Percentiles rank a stretch among this genome's conserved stretches.
Conservation (phyloP, 1,140 invertebrate genomes). For the Euwallacea fornicatus region DNA sequence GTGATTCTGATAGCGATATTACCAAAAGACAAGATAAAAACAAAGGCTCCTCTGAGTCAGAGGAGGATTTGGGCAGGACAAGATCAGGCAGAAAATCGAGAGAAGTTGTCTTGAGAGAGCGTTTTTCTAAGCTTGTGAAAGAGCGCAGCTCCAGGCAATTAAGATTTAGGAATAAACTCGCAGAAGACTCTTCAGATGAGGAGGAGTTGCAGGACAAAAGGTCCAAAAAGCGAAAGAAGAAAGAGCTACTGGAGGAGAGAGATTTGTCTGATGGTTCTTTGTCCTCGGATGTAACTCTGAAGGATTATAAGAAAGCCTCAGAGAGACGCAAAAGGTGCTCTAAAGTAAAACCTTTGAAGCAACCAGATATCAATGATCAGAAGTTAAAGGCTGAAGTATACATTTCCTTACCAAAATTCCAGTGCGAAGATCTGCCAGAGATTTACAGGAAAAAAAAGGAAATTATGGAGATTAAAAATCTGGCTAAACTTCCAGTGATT, state of each 20-base stretch:
- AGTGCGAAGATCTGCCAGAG: constrained; percentile 40
- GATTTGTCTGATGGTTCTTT: not conserved
- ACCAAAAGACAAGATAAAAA: not conserved
- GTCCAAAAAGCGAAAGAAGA: not conserved
- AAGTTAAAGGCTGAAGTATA: constrained; percentile 40
- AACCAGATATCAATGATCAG: constrained; percentile 19
- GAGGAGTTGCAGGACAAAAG: not conserved
- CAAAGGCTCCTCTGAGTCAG: no score
- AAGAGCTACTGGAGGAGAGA: not conserved
- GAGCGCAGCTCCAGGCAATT: constrained; percentile 3
- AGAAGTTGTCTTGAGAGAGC: constrained; percentile 25
- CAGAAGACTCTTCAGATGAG: no score
- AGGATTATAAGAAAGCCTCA: not conserved
- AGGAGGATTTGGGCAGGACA: no score
- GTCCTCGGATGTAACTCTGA: not conserved
- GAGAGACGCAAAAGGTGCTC: not conserved
- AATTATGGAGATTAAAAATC: constrained; percentile 41
- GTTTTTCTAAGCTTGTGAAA: constrained; percentile 4
- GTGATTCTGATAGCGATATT: constrained; percentile 16
- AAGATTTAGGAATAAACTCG: not conserved
- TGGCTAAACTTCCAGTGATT: not conserved
- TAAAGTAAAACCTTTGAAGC: not conserved
- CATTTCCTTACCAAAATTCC: constrained; percentile 39
- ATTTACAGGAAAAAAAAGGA: constrained; percentile 40
- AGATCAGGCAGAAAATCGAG: constrained; percentile 13